These are phyloP conservation scores for Thalassaphorura encarpata DNA, from an alignment of 1,140 invertebrate genomes.

Conservation along the genomic window DNA sequence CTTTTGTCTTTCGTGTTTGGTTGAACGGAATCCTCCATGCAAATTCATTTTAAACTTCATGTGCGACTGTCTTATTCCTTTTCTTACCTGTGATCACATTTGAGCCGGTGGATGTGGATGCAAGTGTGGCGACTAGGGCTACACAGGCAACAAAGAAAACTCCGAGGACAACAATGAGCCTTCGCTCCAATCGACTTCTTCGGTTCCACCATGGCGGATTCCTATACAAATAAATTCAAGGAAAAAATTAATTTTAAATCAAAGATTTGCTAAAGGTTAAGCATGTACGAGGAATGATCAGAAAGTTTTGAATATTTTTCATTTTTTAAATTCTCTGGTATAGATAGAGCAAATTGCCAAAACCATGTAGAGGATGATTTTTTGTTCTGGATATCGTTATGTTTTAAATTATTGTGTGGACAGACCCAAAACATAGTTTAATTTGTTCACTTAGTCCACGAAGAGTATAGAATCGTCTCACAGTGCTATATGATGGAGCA, in stretches of 20 bases:
- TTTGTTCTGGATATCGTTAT: not conserved
- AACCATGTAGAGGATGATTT: not conserved
- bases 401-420: not conserved
- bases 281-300: not conserved
- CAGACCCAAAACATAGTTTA: too few relatives aligned
- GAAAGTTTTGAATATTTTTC: not conserved
- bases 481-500: too few relatives aligned
- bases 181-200: conserved; percentile 63
- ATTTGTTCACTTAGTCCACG: too few relatives aligned
- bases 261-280: not conserved
- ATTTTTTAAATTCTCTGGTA: not conserved
- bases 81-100: not conserved
- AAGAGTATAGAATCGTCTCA: too few relatives aligned
- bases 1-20: not conserved
- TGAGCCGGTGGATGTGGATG: conserved; percentile 35
- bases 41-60: not conserved
- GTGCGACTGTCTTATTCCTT: not conserved
- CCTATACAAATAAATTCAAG: conserved; percentile 45
- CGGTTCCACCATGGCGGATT: conserved; percentile 80
- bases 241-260: conserved; percentile 2
- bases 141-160: conserved; percentile 52
- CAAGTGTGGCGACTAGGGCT: conserved; percentile 54
- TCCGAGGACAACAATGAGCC: conserved; percentile 53
- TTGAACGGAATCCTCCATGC: not conserved
- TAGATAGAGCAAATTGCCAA: not conserved